Conservation (phyloP, 2,797 vertebrate genomes). For the Acanthurus lineatus region DNA sequence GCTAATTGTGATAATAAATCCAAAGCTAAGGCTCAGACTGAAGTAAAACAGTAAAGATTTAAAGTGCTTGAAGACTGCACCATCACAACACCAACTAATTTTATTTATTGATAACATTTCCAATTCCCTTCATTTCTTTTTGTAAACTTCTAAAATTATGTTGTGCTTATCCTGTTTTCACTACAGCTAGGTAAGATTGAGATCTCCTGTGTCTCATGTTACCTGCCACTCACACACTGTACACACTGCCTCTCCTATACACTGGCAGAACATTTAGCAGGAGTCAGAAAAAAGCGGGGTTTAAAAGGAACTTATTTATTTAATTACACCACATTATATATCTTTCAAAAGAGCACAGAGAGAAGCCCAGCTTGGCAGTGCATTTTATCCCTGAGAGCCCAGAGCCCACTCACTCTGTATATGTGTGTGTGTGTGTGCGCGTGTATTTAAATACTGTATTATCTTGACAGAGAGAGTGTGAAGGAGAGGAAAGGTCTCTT, state of each 20-base stretch:
- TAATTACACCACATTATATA: constrained; percentile 33
- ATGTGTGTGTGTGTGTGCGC: constrained; percentile 5
- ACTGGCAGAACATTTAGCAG: background rate
- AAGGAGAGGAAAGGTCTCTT: constrained; percentile 26
- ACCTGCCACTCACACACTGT: background rate
- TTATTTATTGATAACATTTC: too few relatives aligned
- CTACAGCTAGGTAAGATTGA: too few relatives aligned
- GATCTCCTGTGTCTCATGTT: too few relatives aligned
- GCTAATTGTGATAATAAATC: too few relatives aligned
- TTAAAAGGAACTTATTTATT: constrained; percentile 51
- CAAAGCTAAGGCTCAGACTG: too few relatives aligned
- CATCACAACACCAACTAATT: too few relatives aligned
- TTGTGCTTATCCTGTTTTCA: too few relatives aligned
- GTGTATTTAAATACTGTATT: constrained; percentile 46
- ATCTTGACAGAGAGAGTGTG: constrained; percentile 46
- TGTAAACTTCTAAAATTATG: too few relatives aligned
- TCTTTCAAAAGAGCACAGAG: constrained; percentile 42
- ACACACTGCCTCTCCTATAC: constrained; percentile 14
- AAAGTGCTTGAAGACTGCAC: too few relatives aligned
- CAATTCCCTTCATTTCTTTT: too few relatives aligned
- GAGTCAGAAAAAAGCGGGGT: constrained; percentile 13
- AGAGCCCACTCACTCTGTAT: constrained; percentile 33
- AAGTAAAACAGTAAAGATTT: too few relatives aligned
- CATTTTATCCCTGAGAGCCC: constrained; percentile 52
- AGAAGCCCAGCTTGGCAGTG: constrained; percentile 42